Conservation (phyloP, 1,140 invertebrate genomes). For the Chrysomallon squamiferum region DNA sequence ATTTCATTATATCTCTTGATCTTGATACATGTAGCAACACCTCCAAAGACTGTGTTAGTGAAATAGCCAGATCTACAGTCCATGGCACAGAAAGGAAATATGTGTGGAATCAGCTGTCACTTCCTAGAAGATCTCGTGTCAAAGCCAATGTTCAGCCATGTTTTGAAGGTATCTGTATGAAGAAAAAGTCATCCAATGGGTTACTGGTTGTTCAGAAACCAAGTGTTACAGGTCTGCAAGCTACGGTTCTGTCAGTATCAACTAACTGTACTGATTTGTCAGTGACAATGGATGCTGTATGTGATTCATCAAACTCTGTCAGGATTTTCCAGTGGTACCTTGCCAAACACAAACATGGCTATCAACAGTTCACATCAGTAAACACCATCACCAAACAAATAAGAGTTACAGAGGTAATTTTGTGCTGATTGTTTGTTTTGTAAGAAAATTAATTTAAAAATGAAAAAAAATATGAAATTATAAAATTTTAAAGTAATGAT, state of each 20-base stretch:
- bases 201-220: neutral
- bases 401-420: no score
- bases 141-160: neutral
- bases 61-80: neutral
- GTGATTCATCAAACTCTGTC: no score
- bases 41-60: neutral
- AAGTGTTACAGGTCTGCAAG: neutral
- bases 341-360: neutral
- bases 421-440: no score
- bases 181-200: neutral
- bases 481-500: no score
- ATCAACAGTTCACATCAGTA: neutral
- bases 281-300: neutral
- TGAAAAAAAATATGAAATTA: no score
- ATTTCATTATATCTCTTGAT: neutral
- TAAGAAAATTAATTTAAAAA: no score
- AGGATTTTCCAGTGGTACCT: neutral
- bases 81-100: neutral
- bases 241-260: neutral
- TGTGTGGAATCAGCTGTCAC: neutral
- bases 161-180: neutral
- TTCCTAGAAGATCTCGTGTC: neutral
- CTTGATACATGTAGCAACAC: neutral
- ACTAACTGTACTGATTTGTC: neutral
- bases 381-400: no score